Evolutionary conservation across 2,113 vertebrate species (phyloP), one percentile per base, ranked within the genome.

Genomic region (Gopherus flavomarginatus): DNA sequence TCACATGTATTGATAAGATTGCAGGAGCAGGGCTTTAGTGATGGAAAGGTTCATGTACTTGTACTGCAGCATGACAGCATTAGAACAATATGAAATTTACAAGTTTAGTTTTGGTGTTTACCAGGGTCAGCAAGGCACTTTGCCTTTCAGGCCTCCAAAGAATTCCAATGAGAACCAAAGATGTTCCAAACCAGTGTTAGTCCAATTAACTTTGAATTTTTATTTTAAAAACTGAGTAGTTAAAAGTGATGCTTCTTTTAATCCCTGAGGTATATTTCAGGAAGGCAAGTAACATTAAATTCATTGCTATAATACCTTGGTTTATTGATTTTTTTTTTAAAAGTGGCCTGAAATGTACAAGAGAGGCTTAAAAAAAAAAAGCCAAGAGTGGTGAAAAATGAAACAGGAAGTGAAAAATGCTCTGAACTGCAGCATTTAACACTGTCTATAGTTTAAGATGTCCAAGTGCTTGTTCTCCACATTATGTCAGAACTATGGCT

Each of bases 261-360:
- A 91, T 92, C 44, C 52, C 75, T 8, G 12, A 75, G 54, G 53
- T 31, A 83, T 92, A 29, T 93, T 97, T 86, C 88, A 62, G 90
- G 96, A 87, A 95, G 85, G 59, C 69, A 94, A 91, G 88, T 84
- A 92, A 93, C 86, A 97, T 94, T 96, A 97, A 98, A 97, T 24
- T 94, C 81, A 82, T 84, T 81, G 86, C 44, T 81, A 16, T 93
- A 95, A 97, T 83, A 92, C 57, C 93, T 96, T 80, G 56, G 47
- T 5, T 92, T 97, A 96, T 83, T 50, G 72, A 94, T 96, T 93
- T 59, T 82, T 96, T 72, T 82, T 95, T 93, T 75, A 62, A 24
- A 89, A 54, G 90, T 96, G 81, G 19, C 78, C 77, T 85, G 35
- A 82, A 94, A 95, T 50, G 57, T 53, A 21, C 81, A 94, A 96